Evolutionary conservation across 2,888 invertebrate species (phyloP).

Genomic region (Acronicta aceris): DNA sequence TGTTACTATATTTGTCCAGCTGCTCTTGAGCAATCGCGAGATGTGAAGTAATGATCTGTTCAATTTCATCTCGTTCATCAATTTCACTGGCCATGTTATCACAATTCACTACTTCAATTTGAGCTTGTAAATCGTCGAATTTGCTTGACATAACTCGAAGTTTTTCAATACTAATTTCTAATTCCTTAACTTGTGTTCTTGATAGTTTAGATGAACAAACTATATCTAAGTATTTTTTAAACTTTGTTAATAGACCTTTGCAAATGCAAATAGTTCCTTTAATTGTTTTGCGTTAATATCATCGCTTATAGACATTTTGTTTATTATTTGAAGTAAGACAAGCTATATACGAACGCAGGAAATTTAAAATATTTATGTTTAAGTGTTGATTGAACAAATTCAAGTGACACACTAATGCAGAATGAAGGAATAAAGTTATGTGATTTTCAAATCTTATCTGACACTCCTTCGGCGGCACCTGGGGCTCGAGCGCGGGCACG

Average conservation of each 20-base stretch:
- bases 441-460: constrained; percentile 5
- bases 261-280: constrained; percentile 6
- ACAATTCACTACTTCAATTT: constrained; percentile 30
- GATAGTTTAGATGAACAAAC: constrained; percentile 8
- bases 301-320: constrained; percentile 6
- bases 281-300: constrained; percentile 7
- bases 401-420: not conserved
- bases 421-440: constrained; percentile 6
- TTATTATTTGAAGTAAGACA: not conserved
- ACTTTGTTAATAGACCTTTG: constrained; percentile 21
- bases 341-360: too few species aligned
- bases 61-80: constrained; percentile 25
- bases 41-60: constrained; percentile 13
- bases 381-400: not conserved
- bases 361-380: not conserved
- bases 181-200: constrained; percentile 7
- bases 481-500: constrained; percentile 5
- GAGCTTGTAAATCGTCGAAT: constrained; percentile 28
- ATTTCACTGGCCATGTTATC: constrained; percentile 19
- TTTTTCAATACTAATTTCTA: constrained; percentile 14
- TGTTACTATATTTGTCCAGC: constrained; percentile 7
- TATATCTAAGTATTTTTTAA: constrained; percentile 6
- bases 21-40: constrained; percentile 18
- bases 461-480: constrained; percentile 16
- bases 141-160: constrained; percentile 15